phyloP scores from a whole-genome alignment of 1,140 invertebrate genomes.

The Antheraea mylitta region DNA sequence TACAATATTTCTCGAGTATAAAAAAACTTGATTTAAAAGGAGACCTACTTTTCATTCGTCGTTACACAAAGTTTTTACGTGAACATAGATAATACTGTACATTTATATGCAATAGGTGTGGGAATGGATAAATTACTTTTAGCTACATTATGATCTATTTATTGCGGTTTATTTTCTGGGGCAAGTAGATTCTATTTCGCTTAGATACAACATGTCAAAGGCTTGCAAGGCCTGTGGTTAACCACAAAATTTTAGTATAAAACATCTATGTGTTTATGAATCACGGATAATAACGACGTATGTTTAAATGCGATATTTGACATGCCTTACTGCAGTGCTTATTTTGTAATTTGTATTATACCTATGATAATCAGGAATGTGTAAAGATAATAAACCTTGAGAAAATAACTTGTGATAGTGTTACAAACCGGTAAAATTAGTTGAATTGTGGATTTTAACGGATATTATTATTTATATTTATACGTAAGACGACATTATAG shows the following conservation, averaged over 20 bases:
- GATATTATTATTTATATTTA: too few relatives aligned
- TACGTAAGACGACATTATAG: too few relatives aligned
- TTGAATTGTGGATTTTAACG: too few relatives aligned
- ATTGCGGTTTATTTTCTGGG: background rate
- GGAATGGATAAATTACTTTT: background rate
- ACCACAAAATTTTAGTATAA: background rate
- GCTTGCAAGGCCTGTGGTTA: background rate
- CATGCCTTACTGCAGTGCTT: background rate
- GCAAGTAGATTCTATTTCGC: background rate
- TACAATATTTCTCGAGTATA: background rate
- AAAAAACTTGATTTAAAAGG: background rate
- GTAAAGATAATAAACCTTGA: too few relatives aligned
- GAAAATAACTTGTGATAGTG: too few relatives aligned
- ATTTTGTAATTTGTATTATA: background rate
- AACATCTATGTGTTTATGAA: background rate
- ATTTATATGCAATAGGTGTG: conserved; percentile 1
- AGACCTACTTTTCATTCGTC: background rate
- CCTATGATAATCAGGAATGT: too few relatives aligned
- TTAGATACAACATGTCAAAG: conserved; percentile 1
- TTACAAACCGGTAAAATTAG: too few relatives aligned
- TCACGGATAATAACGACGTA: background rate
- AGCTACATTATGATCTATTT: background rate
- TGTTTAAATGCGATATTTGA: background rate
- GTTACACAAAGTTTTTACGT: background rate
- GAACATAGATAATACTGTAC: background rate